Evolutionary conservation across 2,888 invertebrate genomes (phyloP).

Genomic region (Ormyrus pomaceus): DNA sequence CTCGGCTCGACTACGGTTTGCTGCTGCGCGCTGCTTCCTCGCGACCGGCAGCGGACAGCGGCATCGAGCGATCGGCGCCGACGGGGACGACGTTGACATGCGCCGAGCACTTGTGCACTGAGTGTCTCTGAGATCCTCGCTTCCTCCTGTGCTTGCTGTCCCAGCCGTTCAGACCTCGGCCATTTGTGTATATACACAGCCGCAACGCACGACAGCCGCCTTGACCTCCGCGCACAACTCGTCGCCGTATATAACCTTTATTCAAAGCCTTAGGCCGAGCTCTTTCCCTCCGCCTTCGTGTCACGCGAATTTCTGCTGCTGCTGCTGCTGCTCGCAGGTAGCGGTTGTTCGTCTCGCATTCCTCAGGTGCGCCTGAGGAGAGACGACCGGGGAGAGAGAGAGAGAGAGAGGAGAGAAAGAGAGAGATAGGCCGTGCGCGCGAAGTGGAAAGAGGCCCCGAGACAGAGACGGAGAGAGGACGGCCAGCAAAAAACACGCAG

Average conservation of each 20-base stretch:
- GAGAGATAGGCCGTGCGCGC: constrained; percentile 10
- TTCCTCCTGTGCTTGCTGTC: not conserved
- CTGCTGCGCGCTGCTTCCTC: constrained; percentile 60
- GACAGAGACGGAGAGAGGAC: no score
- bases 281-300: not conserved
- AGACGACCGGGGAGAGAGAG: constrained; percentile 63
- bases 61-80: constrained; percentile 52
- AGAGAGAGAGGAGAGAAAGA: constrained; percentile 22
- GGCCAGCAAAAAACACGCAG: no score
- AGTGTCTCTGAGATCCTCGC: constrained; percentile 3
- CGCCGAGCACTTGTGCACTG: constrained; percentile 60
- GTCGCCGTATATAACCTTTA: not conserved
- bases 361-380: constrained; percentile 61
- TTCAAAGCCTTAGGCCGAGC: constrained; percentile 2
- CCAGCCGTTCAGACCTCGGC: not conserved
- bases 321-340: constrained; percentile 9
- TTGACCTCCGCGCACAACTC: constrained; percentile 61
- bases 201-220: constrained; percentile 56
- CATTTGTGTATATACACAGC: no score
- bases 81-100: constrained; percentile 57
- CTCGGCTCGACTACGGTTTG: not conserved
- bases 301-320: not conserved
- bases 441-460: not conserved
- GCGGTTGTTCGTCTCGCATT: constrained; percentile 56
- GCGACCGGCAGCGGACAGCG: constrained; percentile 46